Evolutionary conservation across 2,888 invertebrate genomes (phyloP), one percentile per base, ranked within the genome.

Genomic region (Pseudeuparius sepicola): DNA sequence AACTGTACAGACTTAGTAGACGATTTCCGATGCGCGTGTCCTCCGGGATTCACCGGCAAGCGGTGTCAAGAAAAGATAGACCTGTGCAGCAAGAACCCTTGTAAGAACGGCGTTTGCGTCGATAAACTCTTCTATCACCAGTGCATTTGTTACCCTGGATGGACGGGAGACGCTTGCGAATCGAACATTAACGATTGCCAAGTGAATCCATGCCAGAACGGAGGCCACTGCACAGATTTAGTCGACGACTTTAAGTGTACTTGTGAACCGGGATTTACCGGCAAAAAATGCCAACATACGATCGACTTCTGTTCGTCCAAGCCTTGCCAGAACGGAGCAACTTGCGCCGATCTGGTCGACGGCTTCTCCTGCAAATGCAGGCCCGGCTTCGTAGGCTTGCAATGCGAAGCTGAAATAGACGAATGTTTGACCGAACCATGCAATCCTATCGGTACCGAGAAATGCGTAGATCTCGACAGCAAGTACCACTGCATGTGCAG

Each of bases 51-150:
- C 56, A 82, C 86, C 7, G 98, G 97, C 23, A 92, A 93, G 62
- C 75, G 94, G 20, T 98, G 98, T 54, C 89, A 97, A 51, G 81
- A 84, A 48, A 96, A 97, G 58, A 85, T 96, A 34, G 86, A 97
- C 54, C 70, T 96, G 2, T 98, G 98, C 57, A 71, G 78, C 2
- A 79, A 79, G 32, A 81, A 77, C 51, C 94, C 96, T 0, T 98
- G 97, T 61, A 75, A 84, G 51, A 90, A 97, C 56, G 94, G 94
- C 9, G 73, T 89, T 24, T 96, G 96, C 55, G 81, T 88, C 0
- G 96, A 96, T 56, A 82, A 81, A 50, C 68, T 92, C 0, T 90
- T 86, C 60, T 72, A 75, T 28, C 81, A 87, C 54, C 78, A 88
- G 57, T 93, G 93, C 50, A 71, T 90, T 31, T 97, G 97, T 56